Base-by-base conservation (phyloP, 64 coral and sea anemone species). In the Platygyra sinensis region DNA sequence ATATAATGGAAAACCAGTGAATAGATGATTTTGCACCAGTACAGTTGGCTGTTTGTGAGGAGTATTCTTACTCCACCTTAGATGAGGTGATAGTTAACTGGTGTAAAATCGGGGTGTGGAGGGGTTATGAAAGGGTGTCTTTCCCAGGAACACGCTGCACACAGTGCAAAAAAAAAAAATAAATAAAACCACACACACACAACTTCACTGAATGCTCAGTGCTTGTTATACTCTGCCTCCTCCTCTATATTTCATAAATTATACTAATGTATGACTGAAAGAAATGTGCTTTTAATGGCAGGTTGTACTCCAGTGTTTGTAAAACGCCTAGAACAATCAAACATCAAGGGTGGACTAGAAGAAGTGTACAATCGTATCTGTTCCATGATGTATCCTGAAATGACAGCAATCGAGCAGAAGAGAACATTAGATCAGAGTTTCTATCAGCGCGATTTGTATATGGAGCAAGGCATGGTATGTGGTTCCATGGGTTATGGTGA, bases 381-480 rank as follows among this genome's bases (percentile, higher is more conserved):
- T 69, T 84, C 88, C 11, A 89, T 63, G 20, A 93, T 98, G 78
- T 93, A 93, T 52, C 87, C 94, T 59, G 86, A 98, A 65, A 98
- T 98, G 96, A 29, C 80, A 52, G 88, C 81, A 77, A 75, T 89
- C 9, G 93, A 98, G 79, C 73, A 74, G 31, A 79, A 75, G 62
- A 75, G 72, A 60, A 30, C 33, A 54, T 30, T 59, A 11, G 13
- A 33, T 16, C 1, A 78, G 14, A 12, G n/a, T 30, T 4, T 14
- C 22, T 75, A 76, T 3, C n/a, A 87, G 6, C 57, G 88, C 52
- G 96, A 98, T 80, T 82, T 98, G 83, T 98, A 95, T 75, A 95
- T 98, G 93, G 96, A 98, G 59, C 96, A 98, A 78, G 94, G 83
- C 4, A 93, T 98, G 87, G 96, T 98, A 30, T 98, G 96, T 67